Conservation (phyloP, 2,113 vertebrate species). For the Oreochromis aureus region DNA sequence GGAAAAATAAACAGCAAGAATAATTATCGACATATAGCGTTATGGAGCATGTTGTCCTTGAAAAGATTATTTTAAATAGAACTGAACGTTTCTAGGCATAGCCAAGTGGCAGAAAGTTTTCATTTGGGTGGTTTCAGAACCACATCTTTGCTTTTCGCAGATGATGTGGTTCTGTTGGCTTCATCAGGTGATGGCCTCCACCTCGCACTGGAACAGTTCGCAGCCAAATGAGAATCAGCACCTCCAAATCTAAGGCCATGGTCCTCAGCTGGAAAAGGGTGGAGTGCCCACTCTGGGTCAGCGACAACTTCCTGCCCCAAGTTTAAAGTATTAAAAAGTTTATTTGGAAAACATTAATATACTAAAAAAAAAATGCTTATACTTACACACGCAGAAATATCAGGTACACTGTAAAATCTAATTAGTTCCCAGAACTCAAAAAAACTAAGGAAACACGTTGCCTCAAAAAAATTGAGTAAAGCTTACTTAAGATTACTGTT, state of each 20-base stretch:
- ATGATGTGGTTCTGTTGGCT: neutral
- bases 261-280: rapidly evolving
- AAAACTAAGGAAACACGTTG: too few relatives aligned
- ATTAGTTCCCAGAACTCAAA: too few relatives aligned
- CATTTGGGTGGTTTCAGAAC: neutral
- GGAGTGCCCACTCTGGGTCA: neutral
- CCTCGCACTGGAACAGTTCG: rapidly evolving
- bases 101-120: neutral
- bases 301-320: neutral
- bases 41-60: neutral
- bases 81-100: neutral
- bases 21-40: neutral
- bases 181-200: neutral
- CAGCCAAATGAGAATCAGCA: neutral
- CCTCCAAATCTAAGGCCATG: neutral
- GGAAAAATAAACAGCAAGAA: neutral
- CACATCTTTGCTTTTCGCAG: neutral
- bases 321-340: neutral
- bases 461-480: too few relatives aligned
- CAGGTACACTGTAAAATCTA: neutral
- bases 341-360: neutral
- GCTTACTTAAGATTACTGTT: too few relatives aligned
- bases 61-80: neutral
- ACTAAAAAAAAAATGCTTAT: neutral
- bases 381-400: neutral